Base-by-base conservation (phyloP, 2,888 invertebrate species). In the Apodemia duryi region DNA sequence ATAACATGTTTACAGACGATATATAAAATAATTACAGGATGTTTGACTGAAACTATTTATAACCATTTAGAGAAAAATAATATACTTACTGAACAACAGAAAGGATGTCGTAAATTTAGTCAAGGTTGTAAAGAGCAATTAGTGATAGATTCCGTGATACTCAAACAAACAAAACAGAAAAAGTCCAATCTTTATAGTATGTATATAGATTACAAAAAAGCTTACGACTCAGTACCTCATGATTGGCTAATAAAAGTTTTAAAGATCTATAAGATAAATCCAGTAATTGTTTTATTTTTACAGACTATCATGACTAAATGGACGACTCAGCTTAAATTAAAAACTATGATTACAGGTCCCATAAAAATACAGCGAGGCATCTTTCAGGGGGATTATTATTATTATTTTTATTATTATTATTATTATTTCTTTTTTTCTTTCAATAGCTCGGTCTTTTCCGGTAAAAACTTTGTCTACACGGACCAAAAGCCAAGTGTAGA, bases 1-100 rank as follows among this genome's bases (percentile, higher is more conserved):
- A 38, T 63, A 51, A 63, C 51, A 35, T 63, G 52, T 21, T 10
- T 52, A n/a, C 63, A 63, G 46, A 52, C 49, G 6, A 21, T 52
- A 5, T 51, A 63, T 10, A 63, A 63, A 63, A 52, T 63, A 29
- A 35, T 63, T 7, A 63, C 63, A n/a, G 49, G 32, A 13, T 63
- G 51, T 32, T 51, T 63, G 3, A 21, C 32, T 9, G 38, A 63
- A 4, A 51, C 13, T 9, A 51, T 21, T n/a, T 35, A 52, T n/a
- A 35, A 21, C 1, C 63, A 49, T n/a, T 13, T 51, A 7, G 7
- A 51, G 21, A n/a, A 35, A 21, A 41, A 62, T 41, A 41, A 41
- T 2, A 21, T 62, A 1, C 9, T 62, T 2, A 21, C 28, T 7
- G 62, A 43, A 43, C 51, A 51, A n/a, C 51, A 51, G 21, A 51